Base-by-base conservation (phyloP, 2,888 invertebrate species). In the Oxyscelio sp. region DNA sequence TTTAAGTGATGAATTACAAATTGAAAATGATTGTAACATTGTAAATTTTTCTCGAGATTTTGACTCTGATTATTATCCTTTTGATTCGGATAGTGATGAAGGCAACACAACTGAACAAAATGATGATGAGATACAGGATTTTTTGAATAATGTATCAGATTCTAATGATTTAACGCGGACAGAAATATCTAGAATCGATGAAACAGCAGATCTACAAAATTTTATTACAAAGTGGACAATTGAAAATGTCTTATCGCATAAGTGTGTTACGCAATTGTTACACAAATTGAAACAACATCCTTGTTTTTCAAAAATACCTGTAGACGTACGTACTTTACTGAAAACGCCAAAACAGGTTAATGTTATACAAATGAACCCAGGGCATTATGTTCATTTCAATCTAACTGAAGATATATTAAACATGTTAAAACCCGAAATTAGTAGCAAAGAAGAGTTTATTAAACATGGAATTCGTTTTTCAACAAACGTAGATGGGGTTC, bases 401-500 rank as follows among this genome's bases (percentile, higher is more conserved):
- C 5, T 54, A 13, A 13, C 54, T 54, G n/a, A 13, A 40, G 40
- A 40, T 40, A 4, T 40, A 40, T 40, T 40, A 3, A 5, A 40
- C 5, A 40, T 5, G 3, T 13, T 40, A 40, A 24, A 54, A 54
- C 4, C 6, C 9, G 15, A 24, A 54, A 54, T 54, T 27, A n/a
- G 5, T 8, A n/a, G 3, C 1, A 40, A 5, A 40, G n/a, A 27
- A 2, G 54, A 31, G 1, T 31, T 54, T 24, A n/a, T 31, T 31
- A 31, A 27, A 24, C 1, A 40, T n/a, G 40, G 13, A n/a, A 40
- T 40, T 40, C 40, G 40, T 40, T 3, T 40, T 40, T 1, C 15
- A 54, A 13, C 13, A 27, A 66, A 31, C 40, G 38, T 75, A 45
- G 74, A 75, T 40, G 83, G 77, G 15, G 22, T 85, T 17, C 81